Conservation (phyloP, 2,888 invertebrate species). For the Meiosimyza platycephala region DNA sequence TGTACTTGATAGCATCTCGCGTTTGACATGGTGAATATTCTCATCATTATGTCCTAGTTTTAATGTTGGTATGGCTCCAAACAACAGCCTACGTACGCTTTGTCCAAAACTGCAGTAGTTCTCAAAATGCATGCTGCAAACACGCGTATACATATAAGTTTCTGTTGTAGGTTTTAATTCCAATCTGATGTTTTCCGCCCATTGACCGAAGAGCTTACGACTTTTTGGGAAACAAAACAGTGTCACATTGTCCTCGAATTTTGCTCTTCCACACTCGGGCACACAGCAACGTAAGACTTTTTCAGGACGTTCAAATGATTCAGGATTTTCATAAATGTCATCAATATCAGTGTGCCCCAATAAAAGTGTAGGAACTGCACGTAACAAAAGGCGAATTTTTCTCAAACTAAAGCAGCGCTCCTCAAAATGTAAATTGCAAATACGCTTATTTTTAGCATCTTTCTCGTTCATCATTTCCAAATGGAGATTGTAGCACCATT, state of each 20-base stretch:
- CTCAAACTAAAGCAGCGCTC: slow-evolving; percentile 49
- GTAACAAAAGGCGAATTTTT: slow-evolving; percentile 40
- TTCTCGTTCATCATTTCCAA: slow-evolving; percentile 35
- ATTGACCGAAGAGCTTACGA: slow-evolving; percentile 46
- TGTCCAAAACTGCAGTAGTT: slow-evolving; percentile 43
- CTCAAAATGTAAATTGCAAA: slow-evolving; percentile 58
- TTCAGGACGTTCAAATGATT: slow-evolving; percentile 35
- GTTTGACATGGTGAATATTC: slow-evolving; percentile 13
- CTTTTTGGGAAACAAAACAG: slow-evolving; percentile 48
- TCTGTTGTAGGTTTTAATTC: slow-evolving; percentile 39
- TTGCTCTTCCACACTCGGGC: slow-evolving; percentile 46
- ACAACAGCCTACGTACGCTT: slow-evolving; percentile 22
- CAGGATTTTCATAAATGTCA: slow-evolving; percentile 50
- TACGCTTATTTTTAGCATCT: slow-evolving; percentile 28
- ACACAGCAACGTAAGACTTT: slow-evolving; percentile 47
- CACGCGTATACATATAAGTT: slow-evolving; percentile 38
- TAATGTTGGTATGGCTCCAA: slow-evolving; percentile 53
- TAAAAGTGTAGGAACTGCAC: slow-evolving; percentile 54
- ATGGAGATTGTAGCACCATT: slow-evolving; percentile 55
- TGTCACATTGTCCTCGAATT: slow-evolving; percentile 35
- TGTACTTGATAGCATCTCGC: background rate
- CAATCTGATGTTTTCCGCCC: slow-evolving; percentile 53
- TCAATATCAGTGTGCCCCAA: slow-evolving; percentile 48
- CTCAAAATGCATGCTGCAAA: slow-evolving; percentile 54
- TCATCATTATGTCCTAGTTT: slow-evolving; percentile 49